Percentiles rank a stretch among this genome's conserved stretches.
These are phyloP conservation scores for Heliothis peltigera DNA, from an alignment of 2,888 invertebrate species.

Conservation along the genomic window DNA sequence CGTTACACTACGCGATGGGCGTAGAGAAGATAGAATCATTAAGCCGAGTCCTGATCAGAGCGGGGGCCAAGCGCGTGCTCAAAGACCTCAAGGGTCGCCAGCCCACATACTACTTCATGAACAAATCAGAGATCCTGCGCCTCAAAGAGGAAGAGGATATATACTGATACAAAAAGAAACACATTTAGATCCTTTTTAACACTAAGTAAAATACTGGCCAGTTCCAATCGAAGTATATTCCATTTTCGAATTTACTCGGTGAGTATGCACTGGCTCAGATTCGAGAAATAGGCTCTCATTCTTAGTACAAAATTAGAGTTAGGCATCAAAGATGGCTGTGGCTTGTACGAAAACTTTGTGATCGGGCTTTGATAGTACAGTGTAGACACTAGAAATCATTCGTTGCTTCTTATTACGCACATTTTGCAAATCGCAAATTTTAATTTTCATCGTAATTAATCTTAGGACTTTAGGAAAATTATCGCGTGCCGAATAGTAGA, in stretches of 20 bases:
- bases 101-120: constrained; percentile 97
- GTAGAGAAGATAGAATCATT: constrained; percentile 95
- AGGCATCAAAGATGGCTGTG: constrained; percentile 64
- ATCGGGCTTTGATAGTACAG: constrained; percentile 50
- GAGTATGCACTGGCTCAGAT: not conserved
- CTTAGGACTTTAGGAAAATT: constrained; percentile 49
- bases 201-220: not conserved
- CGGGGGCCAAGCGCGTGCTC: constrained; percentile 94
- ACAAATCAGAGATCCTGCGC: constrained; percentile 95
- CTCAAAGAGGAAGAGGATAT: constrained; percentile 95
- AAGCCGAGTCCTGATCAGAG: constrained; percentile 94
- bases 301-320: constrained; percentile 26
- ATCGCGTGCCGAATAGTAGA: constrained; percentile 71
- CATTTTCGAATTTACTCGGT: not conserved
- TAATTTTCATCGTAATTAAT: constrained; percentile 49
- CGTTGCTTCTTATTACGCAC: constrained; percentile 74
- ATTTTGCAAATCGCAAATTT: constrained; percentile 66
- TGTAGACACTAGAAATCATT: constrained; percentile 48
- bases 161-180: constrained; percentile 74
- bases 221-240: not conserved
- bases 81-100: constrained; percentile 97
- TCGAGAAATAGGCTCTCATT: not conserved
- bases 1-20: constrained; percentile 97
- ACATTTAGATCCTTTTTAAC: not conserved
- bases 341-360: constrained; percentile 61